These are phyloP conservation scores for Trichogramma pretiosum DNA, from an alignment of 1,140 invertebrate species.

Conservation along the genomic window DNA sequence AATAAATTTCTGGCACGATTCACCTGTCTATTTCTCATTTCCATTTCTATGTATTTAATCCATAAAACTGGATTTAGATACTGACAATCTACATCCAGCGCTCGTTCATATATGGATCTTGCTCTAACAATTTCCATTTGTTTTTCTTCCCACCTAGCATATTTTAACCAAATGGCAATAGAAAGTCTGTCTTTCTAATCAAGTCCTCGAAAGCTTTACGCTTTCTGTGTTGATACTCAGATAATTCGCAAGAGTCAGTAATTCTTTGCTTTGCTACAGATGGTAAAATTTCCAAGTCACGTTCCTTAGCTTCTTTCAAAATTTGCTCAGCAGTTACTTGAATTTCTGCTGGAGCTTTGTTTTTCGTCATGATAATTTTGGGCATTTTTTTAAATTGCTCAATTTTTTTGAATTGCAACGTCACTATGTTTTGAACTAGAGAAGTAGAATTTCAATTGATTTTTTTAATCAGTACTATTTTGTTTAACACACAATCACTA, in stretches of 20 bases:
- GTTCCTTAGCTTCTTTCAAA: conserved; percentile 94
- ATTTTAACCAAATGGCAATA: conserved; percentile 96
- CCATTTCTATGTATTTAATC: conserved; percentile 99
- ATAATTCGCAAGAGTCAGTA: conserved; percentile 94
- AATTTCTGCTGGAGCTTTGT: conserved; percentile 96
- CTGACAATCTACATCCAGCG: conserved; percentile 95
- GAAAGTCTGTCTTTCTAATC: conserved; percentile 92
- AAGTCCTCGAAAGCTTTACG: conserved; percentile 96
- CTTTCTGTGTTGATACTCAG: conserved; percentile 92
- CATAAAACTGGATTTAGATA: conserved; percentile 89
- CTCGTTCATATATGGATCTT: conserved; percentile 91
- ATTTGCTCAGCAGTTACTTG: conserved; percentile 99
- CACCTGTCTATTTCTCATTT: conserved; percentile 91
- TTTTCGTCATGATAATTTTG: conserved; percentile 94
- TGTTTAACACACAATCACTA: too few relatives aligned
- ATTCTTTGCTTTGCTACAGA: conserved; percentile 97
- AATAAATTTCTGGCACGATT: conserved; percentile 98
- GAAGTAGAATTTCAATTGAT: too few relatives aligned
- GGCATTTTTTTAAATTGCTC: conserved; percentile 80
- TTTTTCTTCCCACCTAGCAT: conserved; percentile 98
- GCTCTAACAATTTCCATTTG: conserved; percentile 89
- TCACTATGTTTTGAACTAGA: too few relatives aligned
- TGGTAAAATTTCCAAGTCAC: conserved; percentile 95
- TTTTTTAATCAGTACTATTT: too few relatives aligned
- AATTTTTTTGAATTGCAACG: too few relatives aligned